A percentile compares a stretch with the other conserved stretches of the same genome.
Conservation (phyloP, 1,140 invertebrate genomes). For the Drosophila biarmipes region DNA sequence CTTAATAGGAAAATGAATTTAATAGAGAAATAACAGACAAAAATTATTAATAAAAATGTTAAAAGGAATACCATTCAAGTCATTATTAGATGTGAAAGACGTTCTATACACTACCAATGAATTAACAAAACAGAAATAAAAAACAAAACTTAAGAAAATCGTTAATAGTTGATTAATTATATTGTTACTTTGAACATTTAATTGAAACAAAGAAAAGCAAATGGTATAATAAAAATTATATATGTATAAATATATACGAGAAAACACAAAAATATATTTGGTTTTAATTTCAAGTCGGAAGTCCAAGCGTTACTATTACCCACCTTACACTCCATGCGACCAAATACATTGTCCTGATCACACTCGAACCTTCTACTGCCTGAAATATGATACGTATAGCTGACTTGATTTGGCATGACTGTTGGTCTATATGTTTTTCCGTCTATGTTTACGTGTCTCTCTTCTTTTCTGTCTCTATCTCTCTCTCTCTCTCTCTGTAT, state of each 20-base stretch:
- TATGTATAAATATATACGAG: constrained; percentile 78
- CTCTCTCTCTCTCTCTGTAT: constrained; percentile 22
- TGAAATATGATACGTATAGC: constrained; percentile 65
- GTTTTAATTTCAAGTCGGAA: constrained; percentile 62
- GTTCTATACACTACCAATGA: constrained; percentile 68
- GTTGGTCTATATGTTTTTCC: constrained; percentile 78
- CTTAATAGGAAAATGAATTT: constrained; percentile 80
- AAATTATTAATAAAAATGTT: constrained; percentile 66
- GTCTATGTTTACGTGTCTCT: constrained; percentile 55
- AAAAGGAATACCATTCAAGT: constrained; percentile 76
- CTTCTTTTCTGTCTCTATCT: constrained; percentile 17
- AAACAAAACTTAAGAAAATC: constrained; percentile 58
- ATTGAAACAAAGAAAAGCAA: constrained; percentile 58
- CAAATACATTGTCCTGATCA: constrained; percentile 37
- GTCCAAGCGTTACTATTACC: constrained; percentile 14
- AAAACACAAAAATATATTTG: constrained; percentile 79
- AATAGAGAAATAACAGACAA: constrained; percentile 64
- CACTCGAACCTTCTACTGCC: constrained; percentile 51
- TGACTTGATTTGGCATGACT: constrained; percentile 76
- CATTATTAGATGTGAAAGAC: constrained; percentile 80
- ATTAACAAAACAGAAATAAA: constrained; percentile 32
- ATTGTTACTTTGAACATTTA: constrained; percentile 82
- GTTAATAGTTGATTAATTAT: constrained; percentile 82
- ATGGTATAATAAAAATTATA: constrained; percentile 73
- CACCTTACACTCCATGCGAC: constrained; percentile 18